These are phyloP conservation scores for Schizopygopsis malacanthus DNA, from an alignment of 2,797 vertebrate species.

Conservation along the genomic window DNA sequence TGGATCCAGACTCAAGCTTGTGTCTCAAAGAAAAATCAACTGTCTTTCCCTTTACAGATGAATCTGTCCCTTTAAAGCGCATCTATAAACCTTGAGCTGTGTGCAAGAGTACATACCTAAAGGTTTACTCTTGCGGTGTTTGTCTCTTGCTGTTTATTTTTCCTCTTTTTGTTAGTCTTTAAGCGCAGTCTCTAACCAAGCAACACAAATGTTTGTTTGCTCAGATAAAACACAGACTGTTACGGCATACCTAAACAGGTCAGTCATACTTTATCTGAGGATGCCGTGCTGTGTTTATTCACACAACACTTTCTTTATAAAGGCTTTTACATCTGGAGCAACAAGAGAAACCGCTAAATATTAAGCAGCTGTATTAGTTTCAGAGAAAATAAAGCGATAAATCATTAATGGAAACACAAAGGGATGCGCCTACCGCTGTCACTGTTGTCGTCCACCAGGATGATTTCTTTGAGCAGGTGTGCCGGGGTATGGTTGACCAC, in stretches of 20 bases:
- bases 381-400: not conserved
- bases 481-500: slow-evolving; percentile 96
- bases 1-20: too few relatives aligned
- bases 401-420: not conserved
- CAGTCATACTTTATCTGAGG: slow-evolving; percentile 19
- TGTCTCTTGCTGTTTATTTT: slow-evolving; percentile 3
- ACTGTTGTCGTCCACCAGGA: slow-evolving; percentile 97
- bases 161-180: slow-evolving; percentile 19
- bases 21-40: slow-evolving; percentile 2
- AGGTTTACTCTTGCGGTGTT: slow-evolving; percentile 7
- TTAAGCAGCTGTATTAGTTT: not conserved
- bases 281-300: not conserved
- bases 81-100: slow-evolving; percentile 21
- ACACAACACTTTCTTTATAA: not conserved
- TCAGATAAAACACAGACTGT: slow-evolving; percentile 18
- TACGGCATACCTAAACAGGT: slow-evolving; percentile 3
- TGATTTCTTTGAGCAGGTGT: slow-evolving; percentile 94
- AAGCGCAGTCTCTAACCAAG: slow-evolving; percentile 18
- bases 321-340: slow-evolving; percentile 13
- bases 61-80: not conserved
- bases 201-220: slow-evolving; percentile 1
- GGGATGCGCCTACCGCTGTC: slow-evolving; percentile 84
- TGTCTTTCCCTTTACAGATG: not conserved
- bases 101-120: not conserved
- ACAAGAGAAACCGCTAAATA: not conserved